Evolutionary conservation across 2,797 vertebrate species (phyloP), one percentile per base, ranked within the genome.

Genomic region (Octomys mimax): DNA sequence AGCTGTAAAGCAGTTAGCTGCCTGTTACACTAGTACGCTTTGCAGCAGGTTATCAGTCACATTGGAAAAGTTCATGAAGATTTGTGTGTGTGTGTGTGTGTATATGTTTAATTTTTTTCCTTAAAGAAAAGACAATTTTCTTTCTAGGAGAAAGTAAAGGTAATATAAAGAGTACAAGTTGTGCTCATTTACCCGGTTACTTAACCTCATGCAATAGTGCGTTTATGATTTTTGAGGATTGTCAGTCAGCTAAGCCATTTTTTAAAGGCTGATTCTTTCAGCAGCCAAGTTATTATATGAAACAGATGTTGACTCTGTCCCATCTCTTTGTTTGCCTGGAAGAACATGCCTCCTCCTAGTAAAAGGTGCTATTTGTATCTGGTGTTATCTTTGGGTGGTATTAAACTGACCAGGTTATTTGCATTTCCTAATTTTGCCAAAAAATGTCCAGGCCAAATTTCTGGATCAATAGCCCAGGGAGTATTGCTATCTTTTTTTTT

Each of bases 231-330:
- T 88, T 95, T 96, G 86, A 96, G 97, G 96, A 87, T 79, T 82
- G 96, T 96, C 71, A 28, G 94, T 96, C 71, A 31, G 86, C 87
- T 86, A 91, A 83, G 95, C 97, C 93, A 26, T 90, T 75, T 64
- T 91, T 96, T 79, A 90, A 96, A 97, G 75, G 81, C 94, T 96
- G 46, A 93, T 94, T 46, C 9, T 94, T 97, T 95, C 52, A 97
- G 93, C 96, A 95, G 97, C 93, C 96, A 97, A 97, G 59, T 95
- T 93, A 70, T 98, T 98, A 97, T 84, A 78, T 89, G 97, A 98
- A 98, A 97, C 97, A 98, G 95, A 97, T 98, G 95, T 96, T 96
- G 94, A 92, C 64, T 97, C 16, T 19, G 39, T 97, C 81, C 86
- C 93, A 68, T 89, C 85, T 57, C 92, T 96, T 95, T 96, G 82